A percentile compares a stretch with the other conserved stretches of the same genome.
phyloP scores from a whole-genome alignment of 2,113 vertebrate genomes.

The Brachyistius frenatus region DNA sequence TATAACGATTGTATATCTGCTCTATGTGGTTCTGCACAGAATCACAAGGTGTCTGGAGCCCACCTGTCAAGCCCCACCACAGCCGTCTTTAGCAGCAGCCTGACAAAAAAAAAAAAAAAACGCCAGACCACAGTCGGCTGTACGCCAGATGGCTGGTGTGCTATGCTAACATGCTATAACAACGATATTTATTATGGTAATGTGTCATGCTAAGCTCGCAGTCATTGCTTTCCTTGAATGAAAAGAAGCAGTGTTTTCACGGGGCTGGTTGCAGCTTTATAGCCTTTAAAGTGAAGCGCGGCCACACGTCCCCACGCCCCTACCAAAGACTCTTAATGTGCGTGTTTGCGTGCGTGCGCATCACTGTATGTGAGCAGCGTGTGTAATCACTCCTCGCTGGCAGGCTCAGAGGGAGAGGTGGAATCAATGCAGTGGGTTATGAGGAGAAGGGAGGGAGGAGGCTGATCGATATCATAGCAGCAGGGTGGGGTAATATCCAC shows the following conservation, averaged over 20 bases:
- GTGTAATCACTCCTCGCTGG: constrained; percentile 81
- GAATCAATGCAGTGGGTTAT: constrained; percentile 79
- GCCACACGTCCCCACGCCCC: constrained; percentile 62
- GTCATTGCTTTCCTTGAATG: constrained; percentile 49
- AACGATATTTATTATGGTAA: constrained; percentile 68
- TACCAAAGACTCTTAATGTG: constrained; percentile 44
- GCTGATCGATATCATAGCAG: constrained; percentile 81
- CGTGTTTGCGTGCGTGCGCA: constrained; percentile 37
- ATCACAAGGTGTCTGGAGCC: constrained; percentile 74
- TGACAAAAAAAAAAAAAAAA: constrained; percentile 33
- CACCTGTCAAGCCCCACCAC: constrained; percentile 71
- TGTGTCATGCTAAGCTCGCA: constrained; percentile 57
- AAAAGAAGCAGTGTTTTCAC: constrained; percentile 72
- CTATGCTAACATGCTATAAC: constrained; percentile 67
- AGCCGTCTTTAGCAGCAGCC: constrained; percentile 56
- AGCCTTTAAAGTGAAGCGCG: constrained; percentile 68
- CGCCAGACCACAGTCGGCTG: constrained; percentile 43
- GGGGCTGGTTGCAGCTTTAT: constrained; percentile 65
- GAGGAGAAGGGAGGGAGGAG: constrained; percentile 68
- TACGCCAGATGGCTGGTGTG: constrained; percentile 47
- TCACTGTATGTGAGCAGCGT: constrained; percentile 68
- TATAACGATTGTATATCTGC: constrained; percentile 66
- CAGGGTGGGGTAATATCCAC: constrained; percentile 81
- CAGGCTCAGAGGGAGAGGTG: constrained; percentile 73
- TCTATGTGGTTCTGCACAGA: constrained; percentile 66